phyloP scores from a whole-genome alignment of 1,140 invertebrate species.

The Panagrolaimus sp. region DNA sequence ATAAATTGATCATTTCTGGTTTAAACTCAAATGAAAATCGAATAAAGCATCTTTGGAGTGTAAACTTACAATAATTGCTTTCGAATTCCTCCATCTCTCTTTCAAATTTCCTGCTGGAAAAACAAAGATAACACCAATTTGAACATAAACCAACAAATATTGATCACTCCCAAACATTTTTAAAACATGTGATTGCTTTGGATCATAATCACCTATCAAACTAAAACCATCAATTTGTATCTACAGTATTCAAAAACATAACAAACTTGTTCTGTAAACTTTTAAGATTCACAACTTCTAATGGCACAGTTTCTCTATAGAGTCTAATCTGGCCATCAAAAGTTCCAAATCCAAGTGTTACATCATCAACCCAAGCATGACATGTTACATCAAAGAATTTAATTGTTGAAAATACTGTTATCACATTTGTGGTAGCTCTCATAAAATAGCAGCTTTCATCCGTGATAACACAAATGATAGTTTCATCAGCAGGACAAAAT shows the following conservation, averaged over 20 bases:
- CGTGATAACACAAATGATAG: conserved; percentile 26
- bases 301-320: conserved; percentile 25
- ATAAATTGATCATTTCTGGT: too few relatives aligned
- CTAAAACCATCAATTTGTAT: not conserved
- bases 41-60: too few relatives aligned
- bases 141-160: conserved; percentile 27
- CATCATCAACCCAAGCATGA: conserved; percentile 33
- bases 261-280: conserved; percentile 26
- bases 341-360: conserved; percentile 34
- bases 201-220: conserved; percentile 17
- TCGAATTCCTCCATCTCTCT: conserved; percentile 25
- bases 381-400: conserved; percentile 30
- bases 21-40: too few relatives aligned
- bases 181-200: conserved; percentile 22
- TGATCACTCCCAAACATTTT: conserved; percentile 23
- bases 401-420: conserved; percentile 24
- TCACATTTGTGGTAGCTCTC: conserved; percentile 5
- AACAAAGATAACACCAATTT: conserved; percentile 29
- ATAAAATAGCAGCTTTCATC: conserved; percentile 22
- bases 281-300: conserved; percentile 29
- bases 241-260: not conserved
- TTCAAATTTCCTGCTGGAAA: conserved; percentile 21
- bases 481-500: conserved; percentile 31
- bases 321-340: conserved; percentile 18
- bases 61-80: conserved; percentile 30